Base-by-base conservation (phyloP, 2,888 invertebrate genomes). In the Scaptomyza tumidula region DNA sequence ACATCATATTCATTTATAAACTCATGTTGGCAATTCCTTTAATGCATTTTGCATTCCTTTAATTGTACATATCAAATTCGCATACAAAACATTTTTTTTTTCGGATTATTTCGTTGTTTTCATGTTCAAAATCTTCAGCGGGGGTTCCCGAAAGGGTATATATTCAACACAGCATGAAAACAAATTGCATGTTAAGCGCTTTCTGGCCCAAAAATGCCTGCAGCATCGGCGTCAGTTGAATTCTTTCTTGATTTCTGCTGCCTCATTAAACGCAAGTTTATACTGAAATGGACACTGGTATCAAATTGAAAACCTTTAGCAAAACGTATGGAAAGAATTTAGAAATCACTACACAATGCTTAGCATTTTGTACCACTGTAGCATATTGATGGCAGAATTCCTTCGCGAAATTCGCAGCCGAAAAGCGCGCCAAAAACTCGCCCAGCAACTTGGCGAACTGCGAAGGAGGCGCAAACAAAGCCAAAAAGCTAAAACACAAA, bases 341-440 rank as follows among this genome's bases (percentile, higher is more conserved):
- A 19, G 19, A 29, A 24, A 24, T 24, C 24, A 24, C 4, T 24
- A n/a, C 11, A 4, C 31, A 16, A 13, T 11, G 11, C 11, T 16
- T 7, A 14, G 24, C 37, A 52, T 39, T 52, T 24, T 39, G 39
- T 27, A 14, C 52, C 52, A 52, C 39, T 24, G 14, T 62, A 11
- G 1, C 6, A 29, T 24, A 41, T 31, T 16, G 5, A 33, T 48
- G 27, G 46, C n/a, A 37, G 14, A 52, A 37, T 37, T 50, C 37
- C 24, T 14, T 46, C 37, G 71, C 54, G 33, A 29, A 58, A 37
- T 49, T 37, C 46, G 33, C 58, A 35, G 55, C 50, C 85, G 41
- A 86, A 81, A 81, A 86, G 86, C 81, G 86, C 81, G 81, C 81
- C 81, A 81, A 81, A 80, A 84, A 82, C 65, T 81, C 65, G 71